Conservation (phyloP, 37 sponge, comb jelly and placozoan genomes). For the Oscarella lobularis region DNA sequence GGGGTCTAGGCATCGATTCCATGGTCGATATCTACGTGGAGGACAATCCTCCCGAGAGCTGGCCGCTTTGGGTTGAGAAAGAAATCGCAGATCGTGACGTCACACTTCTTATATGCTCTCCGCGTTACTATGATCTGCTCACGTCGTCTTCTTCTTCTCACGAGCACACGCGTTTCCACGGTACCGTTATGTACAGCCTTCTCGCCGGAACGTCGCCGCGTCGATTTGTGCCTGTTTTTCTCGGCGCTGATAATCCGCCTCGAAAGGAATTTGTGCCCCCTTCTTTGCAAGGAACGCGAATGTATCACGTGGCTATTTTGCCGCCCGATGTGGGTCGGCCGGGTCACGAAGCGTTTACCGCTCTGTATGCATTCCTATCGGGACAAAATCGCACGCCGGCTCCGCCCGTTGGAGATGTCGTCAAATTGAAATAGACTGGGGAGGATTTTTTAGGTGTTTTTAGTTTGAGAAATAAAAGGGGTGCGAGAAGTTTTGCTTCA, state of each 20-base stretch:
- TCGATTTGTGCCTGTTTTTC: not conserved
- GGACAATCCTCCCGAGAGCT: not conserved
- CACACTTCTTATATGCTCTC: not conserved
- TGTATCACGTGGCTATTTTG: not conserved
- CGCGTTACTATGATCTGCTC: not conserved
- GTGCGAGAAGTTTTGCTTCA: too few relatives aligned
- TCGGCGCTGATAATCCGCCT: not conserved
- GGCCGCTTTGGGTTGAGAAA: not conserved
- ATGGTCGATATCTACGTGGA: not conserved
- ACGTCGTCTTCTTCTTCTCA: not conserved
- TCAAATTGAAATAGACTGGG: not conserved
- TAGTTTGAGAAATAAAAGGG: too few relatives aligned
- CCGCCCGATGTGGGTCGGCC: not conserved
- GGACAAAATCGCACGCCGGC: slow-evolving; percentile 6
- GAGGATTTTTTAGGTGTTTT: not conserved
- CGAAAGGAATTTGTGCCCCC: not conserved
- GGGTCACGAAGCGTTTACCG: slow-evolving; percentile 7
- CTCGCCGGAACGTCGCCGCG: not conserved
- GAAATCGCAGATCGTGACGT: not conserved
- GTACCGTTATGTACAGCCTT: slow-evolving; percentile 1
- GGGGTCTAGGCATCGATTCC: not conserved
- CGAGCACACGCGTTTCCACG: not conserved
- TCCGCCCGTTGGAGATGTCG: not conserved
- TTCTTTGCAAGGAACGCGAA: not conserved
- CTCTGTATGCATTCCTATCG: slow-evolving; percentile 9